phyloP scores from a whole-genome alignment of 2,888 invertebrate genomes.

The Operophtera brumata region DNA sequence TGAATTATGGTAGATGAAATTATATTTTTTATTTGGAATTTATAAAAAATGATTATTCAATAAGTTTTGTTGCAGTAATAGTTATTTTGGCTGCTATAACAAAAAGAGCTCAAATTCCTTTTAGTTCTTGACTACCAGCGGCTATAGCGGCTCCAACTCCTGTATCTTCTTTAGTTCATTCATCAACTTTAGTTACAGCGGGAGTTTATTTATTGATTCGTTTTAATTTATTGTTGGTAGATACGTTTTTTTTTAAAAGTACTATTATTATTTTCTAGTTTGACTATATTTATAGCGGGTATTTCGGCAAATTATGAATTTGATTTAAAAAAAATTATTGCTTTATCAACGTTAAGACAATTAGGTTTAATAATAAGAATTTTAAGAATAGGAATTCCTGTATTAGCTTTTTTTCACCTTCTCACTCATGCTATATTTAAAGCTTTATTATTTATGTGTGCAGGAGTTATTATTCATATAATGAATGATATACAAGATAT shows the following conservation, averaged over 20 bases:
- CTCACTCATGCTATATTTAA: constrained; percentile 88
- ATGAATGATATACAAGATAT: constrained; percentile 84
- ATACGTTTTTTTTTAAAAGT: constrained; percentile 64
- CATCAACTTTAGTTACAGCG: constrained; percentile 89
- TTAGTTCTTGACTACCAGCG: constrained; percentile 87
- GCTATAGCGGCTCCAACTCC: constrained; percentile 90
- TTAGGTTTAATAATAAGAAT: constrained; percentile 86
- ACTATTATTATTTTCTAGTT: constrained; percentile 77
- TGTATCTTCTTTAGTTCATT: constrained; percentile 87
- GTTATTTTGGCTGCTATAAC: constrained; percentile 82
- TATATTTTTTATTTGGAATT: constrained; percentile 78
- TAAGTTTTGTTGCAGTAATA: constrained; percentile 65
- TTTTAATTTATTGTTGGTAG: constrained; percentile 77
- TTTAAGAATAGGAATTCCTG: constrained; percentile 76
- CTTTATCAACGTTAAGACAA: constrained; percentile 87
- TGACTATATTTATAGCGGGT: constrained; percentile 83
- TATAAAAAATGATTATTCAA: constrained; percentile 66
- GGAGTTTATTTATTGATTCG: constrained; percentile 88
- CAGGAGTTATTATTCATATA: constrained; percentile 85
- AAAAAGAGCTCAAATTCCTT: constrained; percentile 90
- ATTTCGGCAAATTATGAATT: constrained; percentile 82
- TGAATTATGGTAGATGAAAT: constrained; percentile 79
- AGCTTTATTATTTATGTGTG: constrained; percentile 86
- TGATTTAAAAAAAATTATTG: constrained; percentile 90
- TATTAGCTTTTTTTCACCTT: constrained; percentile 86